Evolutionary conservation across 2,113 vertebrate genomes (phyloP), one percentile per base, ranked within the genome.

Genomic region (Leuciscus idus): DNA sequence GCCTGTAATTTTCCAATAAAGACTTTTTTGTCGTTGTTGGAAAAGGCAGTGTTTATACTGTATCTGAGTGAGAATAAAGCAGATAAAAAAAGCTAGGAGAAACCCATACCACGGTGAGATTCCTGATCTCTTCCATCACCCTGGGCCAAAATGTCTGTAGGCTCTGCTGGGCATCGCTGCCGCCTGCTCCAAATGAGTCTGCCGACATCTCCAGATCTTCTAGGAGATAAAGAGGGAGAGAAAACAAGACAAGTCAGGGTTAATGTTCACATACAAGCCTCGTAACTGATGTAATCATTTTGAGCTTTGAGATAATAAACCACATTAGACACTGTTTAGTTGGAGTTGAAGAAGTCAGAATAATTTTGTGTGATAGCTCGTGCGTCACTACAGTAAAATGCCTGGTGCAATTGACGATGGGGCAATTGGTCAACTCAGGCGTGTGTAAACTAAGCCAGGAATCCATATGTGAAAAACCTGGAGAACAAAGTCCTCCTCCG

Each of bases 71-170:
- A 70, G 19, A 79, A 12, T 11, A 66, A 50, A 15, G 3, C 2
- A 26, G 43, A 28, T 68, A 50, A 48, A 72, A 4, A 68, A 52
- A 74, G 43, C 10, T 15, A 66, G 72, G 55, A 19, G 55, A 15
- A 76, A 64, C 78, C 26, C 95, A 87, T 94, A 99, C 98, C 96
- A 98, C 94, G 21, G 97, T 99, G 82, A 99, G 93, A 91, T 98
- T 99, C 81, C 97, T 95, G 81, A 99, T 99, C 92, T 99, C 98
- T 90, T 99, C 98, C 97, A 99, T 99, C 85, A 98, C 97, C 0
- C 97, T 96, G 8, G 98, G 98, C 98, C 98, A 99, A 94, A 99
- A 99, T 88, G 97, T 98, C 94, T 99, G 98, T 0, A 99, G 93
- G 88, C 96, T 98, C 81, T 99, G 97, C 95, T 99, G 98, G 82